Evolutionary conservation across 2,888 invertebrate species (phyloP), one percentile per base, ranked within the genome.

Genomic region (Lasioglossum pauxillum): DNA sequence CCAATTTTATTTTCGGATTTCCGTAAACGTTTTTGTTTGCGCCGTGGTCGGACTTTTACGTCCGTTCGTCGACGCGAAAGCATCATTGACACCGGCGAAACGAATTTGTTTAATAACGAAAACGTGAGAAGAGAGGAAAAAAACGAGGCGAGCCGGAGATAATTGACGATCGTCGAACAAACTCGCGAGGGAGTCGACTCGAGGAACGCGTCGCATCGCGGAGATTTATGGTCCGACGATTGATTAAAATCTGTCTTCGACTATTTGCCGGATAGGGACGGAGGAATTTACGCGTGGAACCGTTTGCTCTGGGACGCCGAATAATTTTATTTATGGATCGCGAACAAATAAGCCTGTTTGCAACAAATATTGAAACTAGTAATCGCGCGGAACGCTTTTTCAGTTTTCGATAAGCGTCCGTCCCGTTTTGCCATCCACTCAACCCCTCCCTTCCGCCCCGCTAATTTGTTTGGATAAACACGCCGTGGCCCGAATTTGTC

Each of bases 221-320:
- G n/a, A n/a, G 53, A 85, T 84, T 84, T 85, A 85, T 71, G 64
- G 44, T 10, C 1, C n/a, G 27, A 7, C 64, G 75, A 46, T 84
- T 79, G 75, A 80, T 83, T 71, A 71, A 75, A 75, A 73, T 53
- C 72, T 84, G 79, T 67, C 75, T 75, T 84, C 49, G 38, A 35
- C 46, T 31, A 72, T 75, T 79, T 46, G 53, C 0, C 35, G 14
- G 10, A 0, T 53, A 31, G 14, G 4, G 41, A 35, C 35, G 35
- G 16, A 78, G 27, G 41, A 78, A 78, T 78, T 78, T 53, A 78
- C 35, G 38, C 71, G 78, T 38, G 71, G 31, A 41, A 0, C 5
- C 41, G n/a, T 38, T 46, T 16, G 38, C 31, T 49, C n/a, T 27
- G 38, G 49, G 19, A 27, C 8, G n/a, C 71, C 46, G 49, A 38